Base-by-base conservation (phyloP, 2,113 vertebrate genomes). In the Hymenochirus boettgeri region DNA sequence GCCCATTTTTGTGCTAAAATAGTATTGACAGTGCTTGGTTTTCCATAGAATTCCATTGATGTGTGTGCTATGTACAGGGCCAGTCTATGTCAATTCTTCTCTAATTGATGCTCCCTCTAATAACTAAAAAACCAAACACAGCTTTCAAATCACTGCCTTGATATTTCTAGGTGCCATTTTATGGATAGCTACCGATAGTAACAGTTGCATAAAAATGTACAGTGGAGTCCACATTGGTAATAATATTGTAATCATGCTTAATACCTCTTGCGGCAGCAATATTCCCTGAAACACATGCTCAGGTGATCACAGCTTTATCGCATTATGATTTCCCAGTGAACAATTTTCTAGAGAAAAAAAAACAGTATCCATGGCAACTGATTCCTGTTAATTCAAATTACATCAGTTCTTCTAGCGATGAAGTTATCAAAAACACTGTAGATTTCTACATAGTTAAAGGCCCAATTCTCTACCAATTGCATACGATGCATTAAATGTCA, bases 361-460 rank as follows among this genome's bases (percentile, higher is more conserved):
- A 52, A 67, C 31, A 23, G 65, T 69, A 53, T 69, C 65, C 57
- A 69, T 69, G 48, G 65, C 33, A 69, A 69, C 64, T 60, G 57
- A 69, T 60, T 67, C 56, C 48, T 45, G 47, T 53, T 60, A 69
- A 60, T 69, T 69, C 35, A 53, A 26, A 60, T 42, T 23, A 25
- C 56, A 60, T 24, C 64, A 51, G 53, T 57, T 17, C 50, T 45
- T 69, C 54, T 58, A 21, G 35, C 63, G 54, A 57, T 50, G 50
- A 69, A 31, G 57, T 45, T 59, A 37, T 50, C 45, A 21, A 37
- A 52, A 51, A 19, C 25, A 42, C 47, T n/a, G 31, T 59, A 29
- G 21, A 60, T 52, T 52, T 59, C 11, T 27, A 35, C 25, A 13
- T 7, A 10, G 26, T 31, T 31, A 31, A 23, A 33, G 31, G 19